phyloP scores from a whole-genome alignment of 2,113 vertebrate genomes.

The Ctenomys sociabilis region DNA sequence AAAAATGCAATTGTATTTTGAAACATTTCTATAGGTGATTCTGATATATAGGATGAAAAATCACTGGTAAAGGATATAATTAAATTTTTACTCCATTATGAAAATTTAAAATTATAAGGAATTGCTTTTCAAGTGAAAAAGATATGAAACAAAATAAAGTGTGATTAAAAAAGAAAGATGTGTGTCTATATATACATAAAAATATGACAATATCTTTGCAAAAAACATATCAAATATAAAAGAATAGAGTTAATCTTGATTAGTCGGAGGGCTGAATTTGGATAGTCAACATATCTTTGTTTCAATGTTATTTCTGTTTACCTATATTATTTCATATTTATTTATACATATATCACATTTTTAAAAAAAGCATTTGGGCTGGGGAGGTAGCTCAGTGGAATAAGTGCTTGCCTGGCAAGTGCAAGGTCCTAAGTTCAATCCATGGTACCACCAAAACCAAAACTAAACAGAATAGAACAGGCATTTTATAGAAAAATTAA shows the following conservation, averaged over 20 bases:
- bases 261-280: not conserved
- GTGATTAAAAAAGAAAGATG: not conserved
- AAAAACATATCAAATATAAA: not conserved
- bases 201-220: not conserved
- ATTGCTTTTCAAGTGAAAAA: not conserved
- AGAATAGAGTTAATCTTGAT: not conserved
- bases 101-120: slow-evolving; percentile 40
- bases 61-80: not conserved
- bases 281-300: not conserved
- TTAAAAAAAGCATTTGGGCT: not conserved
- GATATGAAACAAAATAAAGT: too few relatives aligned
- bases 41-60: not conserved
- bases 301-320: slow-evolving; percentile 13
- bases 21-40: slow-evolving; percentile 22
- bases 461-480: too few relatives aligned
- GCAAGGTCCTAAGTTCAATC: too few relatives aligned
- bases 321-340: slow-evolving; percentile 26
- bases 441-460: too few relatives aligned
- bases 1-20: not conserved
- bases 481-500: not conserved
- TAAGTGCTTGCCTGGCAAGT: too few relatives aligned
- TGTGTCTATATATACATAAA: not conserved
- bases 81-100: not conserved
- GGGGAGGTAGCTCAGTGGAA: too few relatives aligned
- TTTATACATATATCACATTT: not conserved